Evolutionary conservation across 1,140 invertebrate species (phyloP), one percentile per base, ranked within the genome.

Genomic region (Drosophila obscura): DNA sequence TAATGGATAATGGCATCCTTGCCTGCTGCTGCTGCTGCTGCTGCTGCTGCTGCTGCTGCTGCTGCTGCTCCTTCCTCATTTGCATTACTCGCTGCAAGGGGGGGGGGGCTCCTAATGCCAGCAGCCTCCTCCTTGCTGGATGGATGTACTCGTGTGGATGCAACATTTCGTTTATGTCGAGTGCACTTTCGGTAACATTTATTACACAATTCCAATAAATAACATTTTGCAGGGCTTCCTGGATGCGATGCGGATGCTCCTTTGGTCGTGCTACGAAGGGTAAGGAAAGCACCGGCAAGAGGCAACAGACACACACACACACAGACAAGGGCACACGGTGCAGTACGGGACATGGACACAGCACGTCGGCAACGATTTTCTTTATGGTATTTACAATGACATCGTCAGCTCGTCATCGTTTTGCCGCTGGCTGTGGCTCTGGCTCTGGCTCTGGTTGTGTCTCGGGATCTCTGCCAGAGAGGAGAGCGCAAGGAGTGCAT

Each of bases 131-230:
- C 1, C 19, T 31, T 16, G 9, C 16, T 5, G 44, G 31, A 45
- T 44, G 62, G 9, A 35, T 22, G 19, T 6, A 24, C 49, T n/a
- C 19, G 9, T 49, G 24, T 53, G 53, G 44, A 68, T 77, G 76
- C 68, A 75, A 63, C 73, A 80, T 84, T 77, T 84, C 77, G 73
- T 77, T 83, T 68, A 84, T 64, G 77, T 84, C 80, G 66, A 84
- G 80, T 84, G 81, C 80, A 84, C 77, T 84, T 84, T 84, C 67
- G 80, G 80, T 80, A 73, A 84, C 77, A 84, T 85, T 84, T 77
- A 84, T 84, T 84, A 85, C 77, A 84, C 81, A 85, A 85, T 84
- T 84, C 80, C 81, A 84, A 84, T 84, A 84, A 84, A 84, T 84
- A 84, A 84, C 81, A 85, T 84, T 84, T 84, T 67, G 61, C 61